A percentile compares a stretch with the other conserved stretches of the same genome.
Evolutionary conservation across 92 coral and sea anemone genomes (phyloP).

Genomic region (Muricea muricata): DNA sequence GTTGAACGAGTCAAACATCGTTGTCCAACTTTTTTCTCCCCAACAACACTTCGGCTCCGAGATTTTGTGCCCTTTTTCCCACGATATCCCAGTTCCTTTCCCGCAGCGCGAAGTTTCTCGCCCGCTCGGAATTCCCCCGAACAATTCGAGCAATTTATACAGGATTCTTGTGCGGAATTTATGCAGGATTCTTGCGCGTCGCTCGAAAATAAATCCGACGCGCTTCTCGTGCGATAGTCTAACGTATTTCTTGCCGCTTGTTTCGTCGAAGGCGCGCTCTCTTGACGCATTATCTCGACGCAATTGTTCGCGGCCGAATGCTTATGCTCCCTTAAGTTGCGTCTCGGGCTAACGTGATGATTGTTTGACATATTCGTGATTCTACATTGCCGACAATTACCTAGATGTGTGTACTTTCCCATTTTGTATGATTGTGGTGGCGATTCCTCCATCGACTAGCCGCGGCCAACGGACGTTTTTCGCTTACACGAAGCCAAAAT

Average conservation of each 20-base stretch:
- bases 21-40: background rate
- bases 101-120: constrained; percentile 4
- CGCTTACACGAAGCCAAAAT: background rate
- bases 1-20: constrained; percentile 29
- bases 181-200: constrained; percentile 14
- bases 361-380: constrained; percentile 18
- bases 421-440: constrained; percentile 15
- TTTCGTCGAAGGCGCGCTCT: background rate
- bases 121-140: constrained; percentile 26
- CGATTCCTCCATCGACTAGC: constrained; percentile 30
- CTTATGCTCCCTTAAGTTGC: constrained; percentile 7
- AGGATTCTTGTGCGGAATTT: background rate
- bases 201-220: background rate
- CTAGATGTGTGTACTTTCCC: constrained; percentile 47
- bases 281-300: constrained; percentile 1
- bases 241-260: background rate
- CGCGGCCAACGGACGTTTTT: background rate
- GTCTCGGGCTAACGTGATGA: constrained; percentile 31
- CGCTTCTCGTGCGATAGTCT: background rate
- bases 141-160: constrained; percentile 6
- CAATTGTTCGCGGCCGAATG: constrained; percentile 12
- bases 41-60: constrained; percentile 8
- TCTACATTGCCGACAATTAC: constrained; percentile 33
- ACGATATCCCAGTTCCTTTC: constrained; percentile 23
- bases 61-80: constrained; percentile 1